phyloP scores from a whole-genome alignment of 2,113 vertebrate species.

The Xenopus borealis region DNA sequence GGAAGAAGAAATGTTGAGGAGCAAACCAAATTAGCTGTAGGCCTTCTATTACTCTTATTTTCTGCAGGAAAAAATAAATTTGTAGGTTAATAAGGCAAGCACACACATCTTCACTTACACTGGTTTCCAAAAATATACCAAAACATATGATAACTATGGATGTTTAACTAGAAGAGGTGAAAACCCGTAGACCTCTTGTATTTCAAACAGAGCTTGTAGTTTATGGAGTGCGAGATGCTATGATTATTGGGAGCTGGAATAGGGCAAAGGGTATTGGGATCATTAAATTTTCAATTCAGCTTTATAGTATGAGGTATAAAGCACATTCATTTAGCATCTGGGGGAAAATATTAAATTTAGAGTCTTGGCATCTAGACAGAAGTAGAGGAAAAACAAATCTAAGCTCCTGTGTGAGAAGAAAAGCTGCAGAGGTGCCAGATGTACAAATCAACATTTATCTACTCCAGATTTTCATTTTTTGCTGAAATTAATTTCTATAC shows the following conservation, averaged over 20 bases:
- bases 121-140: constrained; percentile 42
- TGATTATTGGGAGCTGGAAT: constrained; percentile 43
- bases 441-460: constrained; percentile 19
- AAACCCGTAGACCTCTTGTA: constrained; percentile 39
- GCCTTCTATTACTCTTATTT: constrained; percentile 22
- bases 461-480: constrained; percentile 20
- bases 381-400: constrained; percentile 9
- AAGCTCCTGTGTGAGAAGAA: constrained; percentile 11
- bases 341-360: constrained; percentile 43
- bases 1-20: constrained; percentile 12
- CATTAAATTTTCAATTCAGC: constrained; percentile 46
- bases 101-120: constrained; percentile 41
- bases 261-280: constrained; percentile 40
- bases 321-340: constrained; percentile 36
- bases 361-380: constrained; percentile 42
- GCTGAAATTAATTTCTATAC: constrained; percentile 29
- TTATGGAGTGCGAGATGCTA: constrained; percentile 44
- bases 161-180: constrained; percentile 44
- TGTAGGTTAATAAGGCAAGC: constrained; percentile 38
- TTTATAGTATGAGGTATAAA: constrained; percentile 44
- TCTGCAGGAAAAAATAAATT: constrained; percentile 21
- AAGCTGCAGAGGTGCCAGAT: constrained; percentile 29
- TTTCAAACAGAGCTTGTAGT: constrained; percentile 44
- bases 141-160: constrained; percentile 43
- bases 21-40: constrained; percentile 16